A percentile compares a stretch with the other conserved stretches of the same genome.
These are phyloP conservation scores for Chrysolina haemoptera DNA, from an alignment of 2,888 invertebrate species.

Conservation along the genomic window DNA sequence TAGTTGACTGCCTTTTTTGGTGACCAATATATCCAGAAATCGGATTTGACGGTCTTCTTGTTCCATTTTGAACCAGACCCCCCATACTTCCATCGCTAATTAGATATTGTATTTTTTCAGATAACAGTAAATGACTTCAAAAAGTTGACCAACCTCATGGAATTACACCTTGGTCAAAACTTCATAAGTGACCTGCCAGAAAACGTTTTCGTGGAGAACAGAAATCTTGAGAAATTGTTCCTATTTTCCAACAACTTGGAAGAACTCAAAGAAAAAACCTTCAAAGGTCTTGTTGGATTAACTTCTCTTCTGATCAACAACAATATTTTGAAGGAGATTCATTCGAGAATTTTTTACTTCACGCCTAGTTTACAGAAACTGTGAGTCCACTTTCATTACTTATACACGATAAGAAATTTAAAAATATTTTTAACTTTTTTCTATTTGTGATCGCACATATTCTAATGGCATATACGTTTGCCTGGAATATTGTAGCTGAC, in stretches of 20 bases:
- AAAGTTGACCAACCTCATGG: conserved; percentile 73
- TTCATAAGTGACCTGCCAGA: conserved; percentile 74
- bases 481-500: too few relatives aligned
- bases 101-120: conserved; percentile 66
- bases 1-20: too few relatives aligned
- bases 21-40: too few relatives aligned
- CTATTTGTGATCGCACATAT: too few relatives aligned
- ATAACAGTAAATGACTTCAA: conserved; percentile 73
- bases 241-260: conserved; percentile 80
- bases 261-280: conserved; percentile 74
- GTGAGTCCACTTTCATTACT: conserved; percentile 71
- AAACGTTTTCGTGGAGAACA: conserved; percentile 74
- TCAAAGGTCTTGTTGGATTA: conserved; percentile 77
- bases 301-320: conserved; percentile 80
- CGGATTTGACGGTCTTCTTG: too few relatives aligned
- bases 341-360: conserved; percentile 76
- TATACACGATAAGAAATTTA: neutral
- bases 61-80: too few relatives aligned
- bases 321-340: conserved; percentile 78
- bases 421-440: too few relatives aligned
- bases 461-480: too few relatives aligned
- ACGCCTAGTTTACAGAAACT: conserved; percentile 79
- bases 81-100: too few relatives aligned
- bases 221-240: conserved; percentile 77
- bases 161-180: conserved; percentile 81